phyloP scores from a whole-genome alignment of 2,113 vertebrate genomes.

The Nestor notabilis region DNA sequence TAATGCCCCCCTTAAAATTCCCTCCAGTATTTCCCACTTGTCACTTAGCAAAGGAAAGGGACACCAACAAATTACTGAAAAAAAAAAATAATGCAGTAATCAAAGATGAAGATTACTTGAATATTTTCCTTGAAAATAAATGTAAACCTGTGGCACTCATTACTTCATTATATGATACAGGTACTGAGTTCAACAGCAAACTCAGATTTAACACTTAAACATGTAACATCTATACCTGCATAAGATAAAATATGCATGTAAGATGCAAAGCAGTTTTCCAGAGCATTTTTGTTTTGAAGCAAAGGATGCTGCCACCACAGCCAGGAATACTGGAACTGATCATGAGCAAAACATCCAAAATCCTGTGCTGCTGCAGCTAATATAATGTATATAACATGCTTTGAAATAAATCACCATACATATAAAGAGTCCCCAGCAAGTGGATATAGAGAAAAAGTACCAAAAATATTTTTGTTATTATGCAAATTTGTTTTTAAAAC shows the following conservation, averaged over 20 bases:
- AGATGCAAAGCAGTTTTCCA: neutral
- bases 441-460: fast-evolving
- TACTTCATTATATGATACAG: neutral
- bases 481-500: neutral
- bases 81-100: neutral
- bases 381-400: fast-evolving
- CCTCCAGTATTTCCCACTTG: neutral
- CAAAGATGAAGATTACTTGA: neutral
- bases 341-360: neutral
- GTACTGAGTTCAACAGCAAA: neutral
- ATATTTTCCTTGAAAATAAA: neutral
- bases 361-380: neutral
- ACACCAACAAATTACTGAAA: neutral
- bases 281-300: neutral
- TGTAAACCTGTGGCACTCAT: fast-evolving
- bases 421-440: neutral
- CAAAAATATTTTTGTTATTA: neutral
- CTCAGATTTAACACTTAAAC: neutral
- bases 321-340: neutral
- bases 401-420: neutral
- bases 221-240: fast-evolving
- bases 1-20: neutral
- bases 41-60: neutral
- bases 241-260: fast-evolving
- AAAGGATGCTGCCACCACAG: neutral